Evolutionary conservation across 2,113 vertebrate genomes (phyloP), one percentile per base, ranked within the genome.

Genomic region (Naja naja): DNA sequence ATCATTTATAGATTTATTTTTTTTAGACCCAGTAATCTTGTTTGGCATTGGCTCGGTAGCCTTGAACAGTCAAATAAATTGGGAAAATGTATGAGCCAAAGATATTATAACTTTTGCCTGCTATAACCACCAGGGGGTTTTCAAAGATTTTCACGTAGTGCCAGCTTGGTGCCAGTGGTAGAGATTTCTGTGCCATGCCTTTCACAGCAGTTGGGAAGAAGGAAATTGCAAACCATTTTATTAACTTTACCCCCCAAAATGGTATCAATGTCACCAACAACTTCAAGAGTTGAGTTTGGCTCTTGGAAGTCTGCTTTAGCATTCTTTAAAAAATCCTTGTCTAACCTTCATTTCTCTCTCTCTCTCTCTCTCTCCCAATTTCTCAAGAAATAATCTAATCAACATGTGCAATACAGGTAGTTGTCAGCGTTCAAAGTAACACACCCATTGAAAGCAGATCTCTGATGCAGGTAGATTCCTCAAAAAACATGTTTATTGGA

Each of bases 1-100:
- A 93, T 91, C 87, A 95, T 89, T 95, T 94, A 94, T 27, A 95
- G 96, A 93, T 93, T 94, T 88, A 95, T 58, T 9, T 60, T 60
- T 60, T 60, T 92, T 92, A 81, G 87, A 91, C 91, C 87, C 56
- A 1, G 90, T 10, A 92, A 91, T 22, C 93, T 91, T 11, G 9
- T 93, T 91, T 18, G 6, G 18, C 90, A 88, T 94, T 90, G 92
- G 95, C 94, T 93, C 87, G 60, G 92, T 20, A 88, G 86, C 85
- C 54, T 27, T 81, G 14, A 23, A 25, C 34, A 30, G 49, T 91
- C 90, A 27, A 1, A 90, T 92, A 95, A 94, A 64, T 92, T 86
- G 53, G 91, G 88, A 88, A 86, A 94, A 90, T 55, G 49, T 8
- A 90, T 56, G 23, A 23, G 52, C 25, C 64, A 69, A 69, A 64